Base-by-base conservation (phyloP, 2,113 vertebrate species). In the Rattus rattus region DNA sequence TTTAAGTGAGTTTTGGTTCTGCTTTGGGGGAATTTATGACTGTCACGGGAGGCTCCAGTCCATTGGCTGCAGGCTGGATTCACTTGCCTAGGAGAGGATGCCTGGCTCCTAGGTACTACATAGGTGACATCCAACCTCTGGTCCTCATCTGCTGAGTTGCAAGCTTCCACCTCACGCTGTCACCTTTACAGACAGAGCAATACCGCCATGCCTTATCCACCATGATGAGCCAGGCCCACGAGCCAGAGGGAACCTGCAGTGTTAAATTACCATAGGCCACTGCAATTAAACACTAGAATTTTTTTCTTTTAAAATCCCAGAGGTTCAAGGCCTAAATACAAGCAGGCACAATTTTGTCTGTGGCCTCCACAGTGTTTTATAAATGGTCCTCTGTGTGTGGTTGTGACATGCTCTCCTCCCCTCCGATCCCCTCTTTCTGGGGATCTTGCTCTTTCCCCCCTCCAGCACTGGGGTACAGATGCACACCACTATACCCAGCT, bases 381-480 rank as follows among this genome's bases (percentile, higher is more conserved):
- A 75, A 3, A 26, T 47, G 73, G 73, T 43, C 5, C 22, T 43
- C 19, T 75, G 39, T 24, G 72, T 75, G 39, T 43, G 73, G 20
- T 12, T 75, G 39, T 43, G 73, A 43, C 9, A 73, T 0, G 4
- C 39, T n/a, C 22, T 47, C 73, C 24, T 43, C 22, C 0, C 73
- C 39, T 12, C 39, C 22, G 43, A 8, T 10, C 39, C 19, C 0
- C 19, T 39, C n/a, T 73, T n/a, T 72, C 33, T n/a, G 19, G 72
- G 19, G n/a, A 0, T 73, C n/a, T 73, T 22, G n/a, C 2, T 12
- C 13, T 43, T 63, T 0, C 6, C 13, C 13, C 13, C 2, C 13
- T 7, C 13, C 43, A 87, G 47, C 5, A 6, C 2, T 87, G 12
- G 47, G 47, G 43, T 69, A 3, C 6, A n/a, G 63, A 12, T 63